phyloP scores from a whole-genome alignment of 2,797 vertebrate species.

The Pteronotus mesoamericanus region DNA sequence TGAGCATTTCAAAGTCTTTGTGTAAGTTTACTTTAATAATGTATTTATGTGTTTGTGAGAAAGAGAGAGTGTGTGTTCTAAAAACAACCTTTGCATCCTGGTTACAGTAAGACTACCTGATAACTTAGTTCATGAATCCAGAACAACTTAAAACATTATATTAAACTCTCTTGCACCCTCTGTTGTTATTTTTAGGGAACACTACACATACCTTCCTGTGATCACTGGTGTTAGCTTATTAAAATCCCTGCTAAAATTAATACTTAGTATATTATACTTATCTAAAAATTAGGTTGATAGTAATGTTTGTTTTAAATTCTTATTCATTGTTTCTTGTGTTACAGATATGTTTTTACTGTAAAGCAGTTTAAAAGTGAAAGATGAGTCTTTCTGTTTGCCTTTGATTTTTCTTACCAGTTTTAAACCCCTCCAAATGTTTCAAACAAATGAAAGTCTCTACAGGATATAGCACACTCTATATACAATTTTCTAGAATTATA shows the following conservation, averaged over 20 bases:
- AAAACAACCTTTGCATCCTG: neutral
- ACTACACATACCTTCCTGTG: neutral
- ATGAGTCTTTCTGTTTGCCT: neutral
- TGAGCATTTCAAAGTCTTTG: slow-evolving; percentile 74
- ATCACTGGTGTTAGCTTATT: slow-evolving; percentile 20
- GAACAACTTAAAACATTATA: slow-evolving; percentile 59
- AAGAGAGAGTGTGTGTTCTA: neutral
- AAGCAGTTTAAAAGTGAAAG: neutral
- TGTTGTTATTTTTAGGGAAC: slow-evolving; percentile 71
- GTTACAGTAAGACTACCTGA: neutral
- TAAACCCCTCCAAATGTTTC: neutral
- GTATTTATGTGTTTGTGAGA: neutral
- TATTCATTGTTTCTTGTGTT: neutral
- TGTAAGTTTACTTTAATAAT: slow-evolving; percentile 72
- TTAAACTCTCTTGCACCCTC: slow-evolving; percentile 83
- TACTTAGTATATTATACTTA: neutral
- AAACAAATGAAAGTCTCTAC: slow-evolving; percentile 17
- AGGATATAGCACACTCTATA: slow-evolving; percentile 62
- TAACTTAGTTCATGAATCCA: slow-evolving; percentile 1
- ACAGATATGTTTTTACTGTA: neutral
- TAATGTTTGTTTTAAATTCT: neutral
- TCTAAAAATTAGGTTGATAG: neutral
- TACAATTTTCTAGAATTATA: slow-evolving; percentile 72
- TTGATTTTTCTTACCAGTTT: slow-evolving; percentile 25
- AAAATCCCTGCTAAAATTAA: slow-evolving; percentile 22